Conservation (phyloP, 2,888 invertebrate genomes). For the Noctua comes region DNA sequence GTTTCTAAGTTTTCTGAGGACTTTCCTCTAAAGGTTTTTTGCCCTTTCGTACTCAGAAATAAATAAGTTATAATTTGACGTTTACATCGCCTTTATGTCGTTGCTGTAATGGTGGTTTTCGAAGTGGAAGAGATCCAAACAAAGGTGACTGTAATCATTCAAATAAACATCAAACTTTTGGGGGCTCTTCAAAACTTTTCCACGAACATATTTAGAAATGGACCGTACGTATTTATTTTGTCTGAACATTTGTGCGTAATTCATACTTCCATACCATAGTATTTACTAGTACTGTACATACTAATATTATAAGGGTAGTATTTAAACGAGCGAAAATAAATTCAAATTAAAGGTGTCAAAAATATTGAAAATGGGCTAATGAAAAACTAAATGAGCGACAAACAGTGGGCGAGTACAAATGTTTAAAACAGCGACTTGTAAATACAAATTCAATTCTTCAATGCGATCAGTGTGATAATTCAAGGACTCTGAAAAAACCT, state of each 20-base stretch:
- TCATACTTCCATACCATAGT: too few relatives aligned
- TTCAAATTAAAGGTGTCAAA: too few relatives aligned
- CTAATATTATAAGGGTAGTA: background rate
- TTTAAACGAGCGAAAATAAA: too few relatives aligned
- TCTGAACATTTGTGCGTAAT: background rate
- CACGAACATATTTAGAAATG: background rate
- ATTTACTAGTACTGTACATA: too few relatives aligned
- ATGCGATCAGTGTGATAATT: too few relatives aligned
- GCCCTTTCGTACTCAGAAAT: slow-evolving; percentile 9
- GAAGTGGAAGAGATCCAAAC: slow-evolving; percentile 1
- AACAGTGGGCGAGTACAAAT: too few relatives aligned
- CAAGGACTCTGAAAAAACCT: too few relatives aligned
- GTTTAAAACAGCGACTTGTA: too few relatives aligned
- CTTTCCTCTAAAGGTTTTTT: slow-evolving; percentile 1
- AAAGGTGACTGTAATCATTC: slow-evolving; percentile 19
- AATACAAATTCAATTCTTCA: too few relatives aligned
- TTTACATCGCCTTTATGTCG: background rate
- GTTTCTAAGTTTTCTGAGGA: background rate
- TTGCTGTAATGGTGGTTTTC: background rate
- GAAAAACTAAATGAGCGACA: too few relatives aligned
- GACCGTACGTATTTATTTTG: background rate
- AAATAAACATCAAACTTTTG: slow-evolving; percentile 32
- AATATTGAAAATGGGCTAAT: too few relatives aligned
- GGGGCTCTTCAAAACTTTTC: background rate
- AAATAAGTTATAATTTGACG: background rate